Evolutionary conservation across 2,888 invertebrate genomes (phyloP).

Genomic region (Archaeoteleia sp.): DNA sequence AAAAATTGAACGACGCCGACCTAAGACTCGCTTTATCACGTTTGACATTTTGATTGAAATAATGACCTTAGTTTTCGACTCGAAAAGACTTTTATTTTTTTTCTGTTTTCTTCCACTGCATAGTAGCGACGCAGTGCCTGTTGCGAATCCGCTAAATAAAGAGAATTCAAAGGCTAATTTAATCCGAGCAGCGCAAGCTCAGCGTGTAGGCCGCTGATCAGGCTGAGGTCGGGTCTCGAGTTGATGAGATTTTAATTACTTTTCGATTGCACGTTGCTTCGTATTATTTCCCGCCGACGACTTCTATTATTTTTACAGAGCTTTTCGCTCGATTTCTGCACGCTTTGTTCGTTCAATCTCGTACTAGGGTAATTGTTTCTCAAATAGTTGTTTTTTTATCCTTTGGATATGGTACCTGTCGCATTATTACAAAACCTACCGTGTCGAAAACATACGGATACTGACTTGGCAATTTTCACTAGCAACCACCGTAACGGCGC

Average conservation of each 20-base stretch:
- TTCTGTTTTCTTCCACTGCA: background rate
- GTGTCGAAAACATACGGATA: too few species aligned
- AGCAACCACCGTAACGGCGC: too few species aligned
- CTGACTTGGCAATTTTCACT: too few species aligned
- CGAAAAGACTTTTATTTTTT: too few species aligned
- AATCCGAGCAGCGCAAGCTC: constrained; percentile 26
- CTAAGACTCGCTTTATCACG: background rate
- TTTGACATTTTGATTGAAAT: background rate
- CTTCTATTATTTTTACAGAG: constrained; percentile 48
- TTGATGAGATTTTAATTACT: constrained; percentile 67
- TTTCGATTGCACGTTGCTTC: constrained; percentile 60
- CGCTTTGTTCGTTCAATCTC: constrained; percentile 11
- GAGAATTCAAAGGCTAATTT: constrained; percentile 59
- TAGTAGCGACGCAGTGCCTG: too few species aligned
- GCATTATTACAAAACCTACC: too few species aligned
- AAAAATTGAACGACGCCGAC: too few species aligned
- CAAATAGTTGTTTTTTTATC: too few species aligned
- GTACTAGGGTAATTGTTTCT: too few species aligned
- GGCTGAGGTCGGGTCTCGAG: constrained; percentile 11
- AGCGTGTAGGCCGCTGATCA: constrained; percentile 9
- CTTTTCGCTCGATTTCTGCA: constrained; percentile 22
- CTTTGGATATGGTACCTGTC: too few species aligned
- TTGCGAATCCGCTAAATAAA: constrained; percentile 54
- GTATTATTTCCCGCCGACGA: constrained; percentile 59
- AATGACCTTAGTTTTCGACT: background rate